Percentiles rank a stretch among this genome's conserved stretches.
Conservation (phyloP, 2,113 vertebrate species). For the Xiphophorus hellerii region DNA sequence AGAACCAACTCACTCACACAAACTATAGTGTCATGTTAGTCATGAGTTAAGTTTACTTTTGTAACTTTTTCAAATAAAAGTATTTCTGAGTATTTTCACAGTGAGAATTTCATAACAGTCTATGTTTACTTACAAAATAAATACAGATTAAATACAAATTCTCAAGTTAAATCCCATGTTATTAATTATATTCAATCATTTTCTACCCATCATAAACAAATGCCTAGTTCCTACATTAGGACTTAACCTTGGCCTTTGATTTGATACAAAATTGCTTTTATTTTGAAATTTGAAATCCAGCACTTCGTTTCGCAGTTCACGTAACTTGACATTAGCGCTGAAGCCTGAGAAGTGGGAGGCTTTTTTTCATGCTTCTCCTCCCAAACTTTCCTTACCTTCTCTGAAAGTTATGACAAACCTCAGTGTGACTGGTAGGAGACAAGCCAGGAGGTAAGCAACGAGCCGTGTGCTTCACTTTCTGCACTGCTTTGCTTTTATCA, state of each 20-base stretch:
- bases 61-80: too few relatives aligned
- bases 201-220: neutral
- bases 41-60: neutral
- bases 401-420: conserved; percentile 55
- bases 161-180: neutral
- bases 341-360: neutral
- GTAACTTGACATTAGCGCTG: conserved; percentile 7
- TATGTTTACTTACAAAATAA: neutral
- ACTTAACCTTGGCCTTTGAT: neutral
- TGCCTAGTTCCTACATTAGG: neutral
- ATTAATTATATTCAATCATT: neutral
- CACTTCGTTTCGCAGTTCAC: fast-evolving
- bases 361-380: conserved; percentile 42
- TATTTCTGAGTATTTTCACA: too few relatives aligned
- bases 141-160: neutral
- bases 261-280: conserved; percentile 21
- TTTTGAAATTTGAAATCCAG: conserved; percentile 36
- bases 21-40: neutral
- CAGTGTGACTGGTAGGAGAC: conserved; percentile 46
- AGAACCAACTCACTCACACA: neutral
- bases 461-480: conserved; percentile 4
- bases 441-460: conserved; percentile 65
- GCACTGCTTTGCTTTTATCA: conserved; percentile 18
- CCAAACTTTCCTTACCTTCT: conserved; percentile 62
- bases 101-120: neutral